Evolutionary conservation across 1,140 invertebrate species (phyloP).

Genomic region (Tetramorium parvispinum): DNA sequence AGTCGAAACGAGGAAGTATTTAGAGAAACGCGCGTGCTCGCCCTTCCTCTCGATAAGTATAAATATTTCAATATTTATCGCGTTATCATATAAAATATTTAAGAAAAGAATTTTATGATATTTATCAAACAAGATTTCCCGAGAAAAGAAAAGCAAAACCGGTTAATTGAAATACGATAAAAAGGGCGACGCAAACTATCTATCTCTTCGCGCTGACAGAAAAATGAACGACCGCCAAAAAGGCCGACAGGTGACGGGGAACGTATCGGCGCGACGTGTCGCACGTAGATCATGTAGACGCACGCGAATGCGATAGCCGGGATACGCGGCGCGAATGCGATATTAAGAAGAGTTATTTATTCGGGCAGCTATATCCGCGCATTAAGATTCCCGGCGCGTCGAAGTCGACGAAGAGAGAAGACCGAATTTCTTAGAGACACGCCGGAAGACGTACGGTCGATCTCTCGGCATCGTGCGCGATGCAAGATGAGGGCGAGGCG

Average conservation of each 20-base stretch:
- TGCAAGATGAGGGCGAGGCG: no score
- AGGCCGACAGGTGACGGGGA: conserved; percentile 49
- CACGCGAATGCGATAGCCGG: conserved; percentile 60
- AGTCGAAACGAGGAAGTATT: conserved; percentile 33
- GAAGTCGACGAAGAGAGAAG: conserved; percentile 46
- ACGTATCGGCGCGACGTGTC: conserved; percentile 35
- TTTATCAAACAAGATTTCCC: neutral
- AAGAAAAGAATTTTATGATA: conserved; percentile 10
- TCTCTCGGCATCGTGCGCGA: neutral
- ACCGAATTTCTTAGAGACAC: conserved; percentile 59
- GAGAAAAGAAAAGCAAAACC: neutral
- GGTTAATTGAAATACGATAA: neutral
- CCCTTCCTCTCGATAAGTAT: conserved; percentile 41
- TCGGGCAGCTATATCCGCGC: conserved; percentile 25
- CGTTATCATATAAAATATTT: neutral
- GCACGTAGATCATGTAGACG: conserved; percentile 60
- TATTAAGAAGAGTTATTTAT: conserved; percentile 70
- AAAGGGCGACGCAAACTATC: neutral
- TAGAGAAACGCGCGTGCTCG: neutral
- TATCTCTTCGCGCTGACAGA: neutral
- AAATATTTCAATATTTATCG: conserved; percentile 35
- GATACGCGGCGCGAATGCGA: conserved; percentile 65
- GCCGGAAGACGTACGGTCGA: conserved; percentile 57
- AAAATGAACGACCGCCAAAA: conserved; percentile 9
- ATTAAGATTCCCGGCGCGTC: conserved; percentile 64